Base-by-base conservation (phyloP, 2,797 vertebrate species). In the Acropternis orthonyx region DNA sequence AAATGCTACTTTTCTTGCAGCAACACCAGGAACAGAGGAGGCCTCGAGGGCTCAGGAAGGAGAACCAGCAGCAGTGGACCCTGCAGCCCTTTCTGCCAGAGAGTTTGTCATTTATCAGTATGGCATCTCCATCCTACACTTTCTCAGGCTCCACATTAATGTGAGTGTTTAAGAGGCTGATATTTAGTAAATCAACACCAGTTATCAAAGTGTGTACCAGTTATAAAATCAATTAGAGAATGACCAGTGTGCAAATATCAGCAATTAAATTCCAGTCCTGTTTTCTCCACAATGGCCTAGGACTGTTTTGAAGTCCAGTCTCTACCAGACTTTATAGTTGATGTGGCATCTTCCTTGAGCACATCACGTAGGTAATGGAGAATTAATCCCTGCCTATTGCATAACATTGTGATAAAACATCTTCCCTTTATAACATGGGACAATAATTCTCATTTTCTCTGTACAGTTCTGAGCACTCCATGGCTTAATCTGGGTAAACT, bases 71-170 rank as follows among this genome's bases (percentile, higher is more conserved):
- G 95, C 91, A 34, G 85, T 99, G 59, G 97, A 97, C 14, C 56
- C 90, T 12, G 92, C 97, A 32, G 91, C 94, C 14, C 98, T 99
- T 32, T 98, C 98, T 69, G 91, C 98, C 27, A 98, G 97, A 81
- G 99, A 99, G 93, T 98, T 98, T 46, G 96, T 98, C 51, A 92
- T 98, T 61, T 99, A 98, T 90, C 98, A 98, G 58, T 98, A 99
- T 0, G 98, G 99, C 59, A 96, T 98, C n/a, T 98, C 98, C 81
- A 91, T 99, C 56, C 97, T 99, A 4, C 63, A 97, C 9, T 97
- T 98, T 3, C 97, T 99, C 46, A 96, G 96, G 10, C 55, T 94
- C 39, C 97, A 98, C 56, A 96, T 97, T 8, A 73, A 89, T 2
- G 97, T 98, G 81, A 96, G 97, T 82, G 26, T 63, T 69, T 17